Conservation (phyloP, 2,888 invertebrate species). For the Philereme vetulata region DNA sequence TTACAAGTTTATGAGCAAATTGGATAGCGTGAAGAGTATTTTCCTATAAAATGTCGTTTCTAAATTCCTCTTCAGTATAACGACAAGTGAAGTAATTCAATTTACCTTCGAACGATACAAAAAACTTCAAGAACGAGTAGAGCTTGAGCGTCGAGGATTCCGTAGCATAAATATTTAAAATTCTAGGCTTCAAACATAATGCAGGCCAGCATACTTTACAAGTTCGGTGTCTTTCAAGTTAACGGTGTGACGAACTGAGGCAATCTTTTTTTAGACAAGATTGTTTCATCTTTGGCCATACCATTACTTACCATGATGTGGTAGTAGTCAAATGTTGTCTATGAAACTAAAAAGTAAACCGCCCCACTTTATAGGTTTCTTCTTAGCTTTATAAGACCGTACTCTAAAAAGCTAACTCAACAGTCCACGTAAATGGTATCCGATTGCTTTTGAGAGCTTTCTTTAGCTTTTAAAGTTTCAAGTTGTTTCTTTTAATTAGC, state of each 20-base stretch:
- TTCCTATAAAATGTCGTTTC: constrained; percentile 11
- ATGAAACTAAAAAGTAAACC: too few species aligned
- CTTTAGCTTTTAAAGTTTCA: constrained; percentile 19
- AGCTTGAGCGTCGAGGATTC: not conserved
- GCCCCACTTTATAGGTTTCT: too few species aligned
- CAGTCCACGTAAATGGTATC: constrained; percentile 32
- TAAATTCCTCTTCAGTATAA: constrained; percentile 15
- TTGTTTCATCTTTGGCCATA: too few species aligned
- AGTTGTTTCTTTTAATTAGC: constrained; percentile 23
- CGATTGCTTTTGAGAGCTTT: constrained; percentile 30
- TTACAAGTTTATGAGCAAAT: constrained; percentile 1
- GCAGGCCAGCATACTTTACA: too few species aligned
- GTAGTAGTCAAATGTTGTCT: too few species aligned
- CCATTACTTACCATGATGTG: too few species aligned
- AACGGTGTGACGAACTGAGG: too few species aligned
- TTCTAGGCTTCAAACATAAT: too few species aligned
- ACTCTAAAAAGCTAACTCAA: constrained; percentile 2
- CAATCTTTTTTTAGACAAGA: too few species aligned
- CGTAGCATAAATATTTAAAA: not conserved
- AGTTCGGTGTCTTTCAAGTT: too few species aligned
- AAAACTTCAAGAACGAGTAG: constrained; percentile 12
- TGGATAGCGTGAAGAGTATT: constrained; percentile 12
- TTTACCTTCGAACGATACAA: constrained; percentile 28
- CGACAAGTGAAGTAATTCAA: constrained; percentile 34
- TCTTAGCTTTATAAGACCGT: too few species aligned